phyloP scores from a whole-genome alignment of 2,888 invertebrate species.

The Himalopsyche japonica region DNA sequence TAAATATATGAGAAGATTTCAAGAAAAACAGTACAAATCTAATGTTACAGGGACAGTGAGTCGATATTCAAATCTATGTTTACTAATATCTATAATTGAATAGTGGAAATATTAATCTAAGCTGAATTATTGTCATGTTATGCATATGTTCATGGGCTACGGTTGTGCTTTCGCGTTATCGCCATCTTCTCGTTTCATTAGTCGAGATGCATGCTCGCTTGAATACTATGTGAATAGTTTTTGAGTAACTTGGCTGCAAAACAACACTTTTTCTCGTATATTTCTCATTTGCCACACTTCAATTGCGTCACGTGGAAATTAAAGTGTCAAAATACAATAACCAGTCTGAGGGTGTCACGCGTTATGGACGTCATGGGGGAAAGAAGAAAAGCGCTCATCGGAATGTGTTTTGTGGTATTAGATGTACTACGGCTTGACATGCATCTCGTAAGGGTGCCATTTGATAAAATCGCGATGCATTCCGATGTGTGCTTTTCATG shows the following conservation, averaged over 20 bases:
- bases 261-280: background rate
- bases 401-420: background rate
- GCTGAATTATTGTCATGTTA: background rate
- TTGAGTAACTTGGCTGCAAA: constrained; percentile 27
- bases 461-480: background rate
- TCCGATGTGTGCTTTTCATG: background rate
- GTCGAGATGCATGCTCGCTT: background rate
- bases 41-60: background rate
- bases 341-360: constrained; percentile 21
- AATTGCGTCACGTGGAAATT: background rate
- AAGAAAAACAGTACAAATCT: background rate
- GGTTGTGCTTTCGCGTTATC: background rate
- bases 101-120: background rate
- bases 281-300: background rate
- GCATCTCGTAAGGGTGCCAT: background rate
- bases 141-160: background rate
- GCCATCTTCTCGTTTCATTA: background rate
- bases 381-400: constrained; percentile 13
- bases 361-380: constrained; percentile 2
- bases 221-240: constrained; percentile 36
- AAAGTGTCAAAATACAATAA: background rate
- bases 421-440: background rate
- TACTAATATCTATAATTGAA: background rate
- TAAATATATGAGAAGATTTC: background rate
- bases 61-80: background rate